Evolutionary conservation across 1,140 invertebrate genomes (phyloP), one percentile per base, ranked within the genome.

Genomic region (Rhynchophorus ferrugineus): DNA sequence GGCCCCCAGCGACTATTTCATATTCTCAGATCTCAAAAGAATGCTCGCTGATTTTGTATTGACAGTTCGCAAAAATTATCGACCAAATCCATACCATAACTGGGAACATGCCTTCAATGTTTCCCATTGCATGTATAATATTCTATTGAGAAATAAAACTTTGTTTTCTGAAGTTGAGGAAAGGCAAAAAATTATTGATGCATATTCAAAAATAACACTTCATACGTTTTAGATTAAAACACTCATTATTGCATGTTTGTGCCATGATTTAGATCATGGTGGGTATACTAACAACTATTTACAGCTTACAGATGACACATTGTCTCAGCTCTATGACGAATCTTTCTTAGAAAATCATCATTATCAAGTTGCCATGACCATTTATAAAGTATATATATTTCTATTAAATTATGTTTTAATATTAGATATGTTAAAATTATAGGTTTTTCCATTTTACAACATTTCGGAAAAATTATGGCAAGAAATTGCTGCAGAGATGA

Each of bases 281-380:
- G 78, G 77, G 2, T 71, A 69, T 49, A 78, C 77, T 41, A 80
- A 80, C 62, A 78, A 75, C 58, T 79, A 73, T 64, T 62, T 80
- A 1, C 50, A 70, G 37, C 55, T 74, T 6, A 70, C 66, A 14
- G 72, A 75, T 37, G 70, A 78, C 49, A 68, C 69, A 3, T 61
- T 79, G 6, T 54, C 74, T 0, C 61, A 63, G 33, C 69, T 79
- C 60, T 79, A 80, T 63, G 62, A 67, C 18, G 66, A 70, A 13
- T 78, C 78, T 1, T 69, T 69, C 51, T 60, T 77, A 46, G 78
- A 80, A 60, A 69, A 78, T 55, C 77, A 79, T 57, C 78, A 80
- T 57, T 78, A 69, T 57, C 69, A 70, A 47, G 63, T 78, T 0
- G 69, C 76, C 0, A 74, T 71, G 60, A 70, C 73, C 43, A 69